phyloP scores from a whole-genome alignment of 2,888 invertebrate genomes.

The Agriopis marginaria region DNA sequence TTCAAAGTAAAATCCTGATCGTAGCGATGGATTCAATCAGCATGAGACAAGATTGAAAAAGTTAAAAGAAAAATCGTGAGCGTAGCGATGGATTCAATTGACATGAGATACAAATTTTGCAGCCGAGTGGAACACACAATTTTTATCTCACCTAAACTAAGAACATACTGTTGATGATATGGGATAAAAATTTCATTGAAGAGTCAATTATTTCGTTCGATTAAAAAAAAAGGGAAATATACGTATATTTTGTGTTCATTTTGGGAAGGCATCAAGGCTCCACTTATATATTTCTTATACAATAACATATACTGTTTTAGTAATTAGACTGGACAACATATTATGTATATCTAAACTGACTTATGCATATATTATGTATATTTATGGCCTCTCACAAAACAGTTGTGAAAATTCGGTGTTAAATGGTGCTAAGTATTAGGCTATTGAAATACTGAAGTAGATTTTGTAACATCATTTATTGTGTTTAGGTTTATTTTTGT shows the following conservation, averaged over 20 bases:
- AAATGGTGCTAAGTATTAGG: slow-evolving; percentile 19
- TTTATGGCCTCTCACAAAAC: not conserved
- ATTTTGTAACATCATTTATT: slow-evolving; percentile 11
- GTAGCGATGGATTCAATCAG: not conserved
- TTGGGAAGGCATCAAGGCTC: not conserved
- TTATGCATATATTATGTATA: not conserved
- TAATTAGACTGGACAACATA: slow-evolving; percentile 7
- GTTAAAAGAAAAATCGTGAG: too few species aligned
- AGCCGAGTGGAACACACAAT: too few species aligned
- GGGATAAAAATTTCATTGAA: not conserved
- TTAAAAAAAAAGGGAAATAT: not conserved
- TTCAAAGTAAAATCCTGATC: not conserved
- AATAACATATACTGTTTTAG: not conserved
- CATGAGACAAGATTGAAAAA: too few species aligned
- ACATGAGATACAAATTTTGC: too few species aligned
- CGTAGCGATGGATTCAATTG: too few species aligned
- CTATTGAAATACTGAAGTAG: slow-evolving; percentile 6
- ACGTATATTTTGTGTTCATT: not conserved
- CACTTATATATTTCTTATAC: not conserved
- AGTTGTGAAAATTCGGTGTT: slow-evolving; percentile 17
- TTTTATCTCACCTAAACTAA: too few species aligned
- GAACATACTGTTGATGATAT: too few species aligned
- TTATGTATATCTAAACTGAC: not conserved
- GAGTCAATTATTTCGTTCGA: not conserved
- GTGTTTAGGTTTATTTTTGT: slow-evolving; percentile 4